Evolutionary conservation across 2,113 vertebrate genomes (phyloP).

Genomic region (Rutilus rutilus): DNA sequence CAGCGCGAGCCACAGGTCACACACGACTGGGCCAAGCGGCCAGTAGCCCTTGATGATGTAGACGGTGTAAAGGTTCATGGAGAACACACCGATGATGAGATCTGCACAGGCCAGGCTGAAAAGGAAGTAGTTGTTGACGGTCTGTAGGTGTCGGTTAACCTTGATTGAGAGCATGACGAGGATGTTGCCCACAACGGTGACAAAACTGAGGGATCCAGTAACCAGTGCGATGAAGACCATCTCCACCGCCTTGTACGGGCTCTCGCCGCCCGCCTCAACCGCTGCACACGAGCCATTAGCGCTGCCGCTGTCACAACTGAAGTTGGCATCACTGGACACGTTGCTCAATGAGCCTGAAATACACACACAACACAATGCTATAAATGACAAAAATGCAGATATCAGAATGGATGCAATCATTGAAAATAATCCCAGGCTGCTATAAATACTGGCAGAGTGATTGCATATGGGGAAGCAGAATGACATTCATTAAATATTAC

Average conservation of each 20-base stretch:
- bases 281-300: constrained; percentile 74
- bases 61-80: constrained; percentile 96
- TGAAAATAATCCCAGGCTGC: background rate
- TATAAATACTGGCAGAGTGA: background rate
- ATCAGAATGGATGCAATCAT: background rate
- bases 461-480: background rate
- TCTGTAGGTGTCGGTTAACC: constrained; percentile 97
- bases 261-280: constrained; percentile 62
- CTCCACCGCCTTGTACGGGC: constrained; percentile 90
- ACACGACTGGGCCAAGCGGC: constrained; percentile 94
- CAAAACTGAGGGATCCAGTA: constrained; percentile 93
- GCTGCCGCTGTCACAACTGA: constrained; percentile 78
- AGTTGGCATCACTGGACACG: constrained; percentile 77
- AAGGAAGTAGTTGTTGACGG: constrained; percentile 98
- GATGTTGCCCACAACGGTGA: constrained; percentile 96
- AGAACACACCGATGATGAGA: constrained; percentile 94
- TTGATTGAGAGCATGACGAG: constrained; percentile 99
- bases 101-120: constrained; percentile 96
- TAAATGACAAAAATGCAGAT: background rate
- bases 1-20: constrained; percentile 94
- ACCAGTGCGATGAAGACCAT: constrained; percentile 95
- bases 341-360: constrained; percentile 78
- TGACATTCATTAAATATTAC: background rate
- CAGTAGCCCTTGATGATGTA: constrained; percentile 97
- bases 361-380: constrained; percentile 14